Evolutionary conservation across 2,113 vertebrate species (phyloP).

Genomic region (Andinoacara biseriatus): DNA sequence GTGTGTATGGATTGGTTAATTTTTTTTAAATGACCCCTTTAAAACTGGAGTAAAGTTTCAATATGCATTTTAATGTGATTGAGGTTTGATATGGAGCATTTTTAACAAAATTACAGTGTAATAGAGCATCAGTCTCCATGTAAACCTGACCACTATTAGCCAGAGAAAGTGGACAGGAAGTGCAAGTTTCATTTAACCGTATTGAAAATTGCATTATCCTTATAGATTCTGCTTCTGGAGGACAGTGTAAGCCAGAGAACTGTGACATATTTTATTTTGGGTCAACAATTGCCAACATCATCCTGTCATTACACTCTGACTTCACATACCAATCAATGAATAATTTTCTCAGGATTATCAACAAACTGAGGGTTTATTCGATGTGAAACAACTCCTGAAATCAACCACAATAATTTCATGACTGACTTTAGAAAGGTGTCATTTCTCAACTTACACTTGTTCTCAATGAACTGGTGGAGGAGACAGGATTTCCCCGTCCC

Average conservation of each 20-base stretch:
- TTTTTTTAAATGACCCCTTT: neutral
- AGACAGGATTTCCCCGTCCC: conserved; percentile 95
- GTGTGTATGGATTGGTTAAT: neutral
- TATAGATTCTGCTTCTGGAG: neutral
- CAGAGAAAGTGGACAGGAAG: neutral
- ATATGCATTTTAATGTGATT: neutral
- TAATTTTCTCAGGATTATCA: neutral
- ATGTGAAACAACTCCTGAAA: neutral
- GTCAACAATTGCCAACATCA: conserved; percentile 1
- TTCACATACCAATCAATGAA: neutral
- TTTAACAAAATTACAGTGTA: neutral
- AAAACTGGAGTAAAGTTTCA: neutral
- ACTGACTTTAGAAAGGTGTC: neutral
- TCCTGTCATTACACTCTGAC: neutral
- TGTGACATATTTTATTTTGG: neutral
- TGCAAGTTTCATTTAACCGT: neutral
- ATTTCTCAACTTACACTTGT: conserved; percentile 86
- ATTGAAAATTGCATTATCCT: too few species aligned
- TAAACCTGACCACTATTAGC: neutral
- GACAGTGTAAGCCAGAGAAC: neutral
- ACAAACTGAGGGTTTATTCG: neutral
- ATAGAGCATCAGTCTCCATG: neutral
- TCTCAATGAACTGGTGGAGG: conserved; percentile 95
- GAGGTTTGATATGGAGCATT: neutral
- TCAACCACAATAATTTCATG: neutral